Evolutionary conservation across 2,888 invertebrate species (phyloP).

Genomic region (Rhopalosiphum nymphaeae): DNA sequence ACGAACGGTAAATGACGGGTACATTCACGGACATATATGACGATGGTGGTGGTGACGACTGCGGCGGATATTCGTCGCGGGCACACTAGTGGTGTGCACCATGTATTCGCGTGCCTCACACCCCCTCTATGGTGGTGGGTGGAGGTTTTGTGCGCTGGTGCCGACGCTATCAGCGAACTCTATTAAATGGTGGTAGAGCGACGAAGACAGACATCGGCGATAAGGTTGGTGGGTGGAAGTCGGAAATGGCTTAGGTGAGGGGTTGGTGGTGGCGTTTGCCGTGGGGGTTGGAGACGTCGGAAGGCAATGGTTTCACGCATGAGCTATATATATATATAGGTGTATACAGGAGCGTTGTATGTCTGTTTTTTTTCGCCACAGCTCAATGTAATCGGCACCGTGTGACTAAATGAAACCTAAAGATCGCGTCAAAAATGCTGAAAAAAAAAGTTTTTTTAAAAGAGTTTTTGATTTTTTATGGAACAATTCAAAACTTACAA

Average conservation of each 20-base stretch:
- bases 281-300: not conserved
- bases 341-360: too few relatives aligned
- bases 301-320: not conserved
- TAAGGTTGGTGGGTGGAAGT: not conserved
- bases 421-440: not conserved
- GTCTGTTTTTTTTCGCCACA: not conserved
- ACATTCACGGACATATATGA: not conserved
- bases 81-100: conserved; percentile 20
- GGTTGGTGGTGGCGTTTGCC: not conserved
- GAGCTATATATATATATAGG: not conserved
- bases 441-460: not conserved
- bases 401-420: not conserved
- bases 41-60: not conserved
- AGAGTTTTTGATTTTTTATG: not conserved
- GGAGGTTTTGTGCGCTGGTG: not conserved
- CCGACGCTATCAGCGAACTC: conserved; percentile 49
- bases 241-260: not conserved
- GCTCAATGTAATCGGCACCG: not conserved
- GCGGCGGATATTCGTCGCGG: conserved; percentile 30
- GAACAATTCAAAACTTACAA: not conserved
- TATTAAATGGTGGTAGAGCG: conserved; percentile 14
- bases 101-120: conserved; percentile 2
- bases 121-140: not conserved
- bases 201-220: not conserved
- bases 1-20: not conserved